These are phyloP conservation scores for Meghimatium bilineatum DNA, from an alignment of 2,888 invertebrate species.

Conservation along the genomic window DNA sequence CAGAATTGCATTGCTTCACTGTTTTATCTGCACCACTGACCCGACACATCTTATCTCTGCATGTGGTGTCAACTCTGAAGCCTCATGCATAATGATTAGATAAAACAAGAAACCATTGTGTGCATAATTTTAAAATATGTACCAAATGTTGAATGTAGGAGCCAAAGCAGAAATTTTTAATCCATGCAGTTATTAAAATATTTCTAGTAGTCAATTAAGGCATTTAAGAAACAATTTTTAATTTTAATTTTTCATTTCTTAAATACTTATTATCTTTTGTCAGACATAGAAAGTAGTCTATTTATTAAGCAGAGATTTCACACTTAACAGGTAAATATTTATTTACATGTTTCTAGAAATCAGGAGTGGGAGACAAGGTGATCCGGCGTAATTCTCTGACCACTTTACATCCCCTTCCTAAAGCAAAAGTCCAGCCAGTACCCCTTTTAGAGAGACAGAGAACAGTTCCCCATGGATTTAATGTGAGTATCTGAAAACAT, in stretches of 20 bases:
- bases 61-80: too few relatives aligned
- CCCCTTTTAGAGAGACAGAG: constrained; percentile 70
- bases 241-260: not conserved
- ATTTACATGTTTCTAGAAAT: constrained; percentile 58
- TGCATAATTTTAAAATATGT: too few relatives aligned
- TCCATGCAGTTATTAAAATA: too few relatives aligned
- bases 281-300: not conserved
- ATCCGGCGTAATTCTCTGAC: constrained; percentile 75
- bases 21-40: too few relatives aligned
- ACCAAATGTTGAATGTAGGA: too few relatives aligned
- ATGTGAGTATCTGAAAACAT: constrained; percentile 59
- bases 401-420: constrained; percentile 73
- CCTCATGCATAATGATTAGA: too few relatives aligned
- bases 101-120: too few relatives aligned
- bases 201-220: too few relatives aligned
- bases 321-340: not conserved
- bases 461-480: constrained; percentile 75
- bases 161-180: too few relatives aligned
- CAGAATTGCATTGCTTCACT: too few relatives aligned
- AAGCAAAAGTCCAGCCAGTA: constrained; percentile 49
- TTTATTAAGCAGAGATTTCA: not conserved
- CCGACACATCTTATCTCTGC: too few relatives aligned
- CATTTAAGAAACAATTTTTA: too few relatives aligned
- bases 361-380: constrained; percentile 67
- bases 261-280: not conserved